phyloP scores from a whole-genome alignment of 2,113 vertebrate genomes.

The Pomatostomus ruficeps region DNA sequence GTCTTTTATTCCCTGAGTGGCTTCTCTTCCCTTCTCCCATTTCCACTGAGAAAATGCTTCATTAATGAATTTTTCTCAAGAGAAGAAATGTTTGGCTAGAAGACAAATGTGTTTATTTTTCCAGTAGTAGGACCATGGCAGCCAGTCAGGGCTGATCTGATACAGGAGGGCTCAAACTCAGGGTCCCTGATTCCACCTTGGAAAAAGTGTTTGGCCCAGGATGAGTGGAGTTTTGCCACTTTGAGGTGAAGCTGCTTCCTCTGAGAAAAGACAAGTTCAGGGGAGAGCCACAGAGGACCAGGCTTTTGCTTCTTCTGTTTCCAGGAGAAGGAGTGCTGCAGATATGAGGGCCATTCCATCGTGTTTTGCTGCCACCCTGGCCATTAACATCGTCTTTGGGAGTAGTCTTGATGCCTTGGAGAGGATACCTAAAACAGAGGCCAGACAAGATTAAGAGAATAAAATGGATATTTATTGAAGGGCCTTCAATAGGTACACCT shows the following conservation, averaged over 20 bases:
- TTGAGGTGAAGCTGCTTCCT: neutral
- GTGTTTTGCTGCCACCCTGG: neutral
- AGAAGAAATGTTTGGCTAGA: neutral
- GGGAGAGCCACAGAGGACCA: neutral
- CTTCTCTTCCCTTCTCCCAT: neutral
- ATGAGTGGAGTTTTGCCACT: neutral
- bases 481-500: too few relatives aligned
- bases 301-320: neutral
- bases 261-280: neutral
- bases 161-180: neutral
- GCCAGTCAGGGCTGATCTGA: accelerated
- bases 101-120: neutral
- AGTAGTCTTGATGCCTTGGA: too few relatives aligned
- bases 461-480: too few relatives aligned
- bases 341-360: neutral
- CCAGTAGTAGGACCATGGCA: neutral
- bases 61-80: neutral
- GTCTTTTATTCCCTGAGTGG: neutral
- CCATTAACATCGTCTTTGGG: neutral
- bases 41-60: neutral
- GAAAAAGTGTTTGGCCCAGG: neutral
- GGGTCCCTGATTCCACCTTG: neutral
- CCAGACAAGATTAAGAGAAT: too few relatives aligned
- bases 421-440: too few relatives aligned
- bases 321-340: accelerated